Evolutionary conservation across 2,797 vertebrate genomes (phyloP).

Genomic region (Pterois miles): DNA sequence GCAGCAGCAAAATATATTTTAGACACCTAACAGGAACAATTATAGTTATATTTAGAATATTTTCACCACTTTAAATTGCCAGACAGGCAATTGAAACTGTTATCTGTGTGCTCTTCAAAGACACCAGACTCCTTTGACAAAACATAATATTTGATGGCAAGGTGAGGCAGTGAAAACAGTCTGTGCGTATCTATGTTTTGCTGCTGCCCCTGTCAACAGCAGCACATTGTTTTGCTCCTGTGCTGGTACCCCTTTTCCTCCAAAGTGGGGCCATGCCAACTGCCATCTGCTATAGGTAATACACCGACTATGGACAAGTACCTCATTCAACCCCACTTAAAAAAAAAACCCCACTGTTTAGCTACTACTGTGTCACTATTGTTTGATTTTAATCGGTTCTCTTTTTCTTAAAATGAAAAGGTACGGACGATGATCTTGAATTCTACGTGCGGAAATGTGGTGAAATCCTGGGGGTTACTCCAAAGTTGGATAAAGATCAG

Average conservation of each 20-base stretch:
- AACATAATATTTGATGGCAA: background rate
- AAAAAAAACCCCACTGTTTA: background rate
- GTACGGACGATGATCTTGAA: slow-evolving; percentile 95
- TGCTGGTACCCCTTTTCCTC: too few species aligned
- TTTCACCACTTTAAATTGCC: background rate
- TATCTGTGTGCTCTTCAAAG: background rate
- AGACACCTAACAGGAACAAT: background rate
- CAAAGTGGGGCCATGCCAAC: too few species aligned
- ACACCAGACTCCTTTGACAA: too few species aligned
- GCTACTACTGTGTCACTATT: background rate
- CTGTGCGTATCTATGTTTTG: too few species aligned
- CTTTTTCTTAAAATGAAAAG: slow-evolving; percentile 67
- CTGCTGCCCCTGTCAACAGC: too few species aligned
- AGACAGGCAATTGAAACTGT: background rate
- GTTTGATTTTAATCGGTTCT: background rate
- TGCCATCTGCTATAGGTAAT: too few species aligned
- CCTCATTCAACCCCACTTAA: background rate
- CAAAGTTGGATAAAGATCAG: slow-evolving; percentile 91
- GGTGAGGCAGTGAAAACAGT: background rate
- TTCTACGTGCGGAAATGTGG: slow-evolving; percentile 96
- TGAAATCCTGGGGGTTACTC: slow-evolving; percentile 92
- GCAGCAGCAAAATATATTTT: background rate
- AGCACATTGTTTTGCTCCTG: too few species aligned
- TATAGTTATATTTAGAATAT: too few species aligned
- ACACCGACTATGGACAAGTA: background rate